Conservation (phyloP, 2,113 vertebrate genomes). For the Porphyrio hochstetteri region DNA sequence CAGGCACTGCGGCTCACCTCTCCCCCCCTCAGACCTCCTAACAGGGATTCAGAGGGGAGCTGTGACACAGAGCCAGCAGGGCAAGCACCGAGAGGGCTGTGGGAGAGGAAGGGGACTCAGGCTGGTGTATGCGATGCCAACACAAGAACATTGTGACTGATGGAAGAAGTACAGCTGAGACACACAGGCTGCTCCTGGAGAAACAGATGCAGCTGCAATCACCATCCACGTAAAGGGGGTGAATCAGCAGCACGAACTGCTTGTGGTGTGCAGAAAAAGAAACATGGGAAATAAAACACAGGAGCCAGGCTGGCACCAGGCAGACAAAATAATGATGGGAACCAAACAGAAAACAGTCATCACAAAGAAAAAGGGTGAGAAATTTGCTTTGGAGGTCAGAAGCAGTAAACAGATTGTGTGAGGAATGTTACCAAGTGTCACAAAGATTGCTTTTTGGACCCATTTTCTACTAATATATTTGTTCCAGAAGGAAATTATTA, state of each 20-base stretch:
- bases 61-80: neutral
- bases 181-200: neutral
- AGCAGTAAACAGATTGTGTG: neutral
- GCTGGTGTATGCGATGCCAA: neutral
- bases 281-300: neutral
- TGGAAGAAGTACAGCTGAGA: neutral
- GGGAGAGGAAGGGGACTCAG: neutral
- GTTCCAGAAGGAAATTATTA: neutral
- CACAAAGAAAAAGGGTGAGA: neutral
- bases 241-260: neutral
- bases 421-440: neutral
- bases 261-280: neutral
- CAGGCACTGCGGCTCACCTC: neutral
- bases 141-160: neutral
- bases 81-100: neutral
- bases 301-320: neutral
- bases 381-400: neutral
- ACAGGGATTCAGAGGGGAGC: neutral
- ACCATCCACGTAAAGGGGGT: neutral
- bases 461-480: conserved; percentile 5
- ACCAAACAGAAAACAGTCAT: neutral
- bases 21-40: neutral
- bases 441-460: neutral
- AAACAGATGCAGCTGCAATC: neutral
- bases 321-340: neutral